phyloP scores from a whole-genome alignment of 2,113 vertebrate species.

The Microtus pennsylvanicus region DNA sequence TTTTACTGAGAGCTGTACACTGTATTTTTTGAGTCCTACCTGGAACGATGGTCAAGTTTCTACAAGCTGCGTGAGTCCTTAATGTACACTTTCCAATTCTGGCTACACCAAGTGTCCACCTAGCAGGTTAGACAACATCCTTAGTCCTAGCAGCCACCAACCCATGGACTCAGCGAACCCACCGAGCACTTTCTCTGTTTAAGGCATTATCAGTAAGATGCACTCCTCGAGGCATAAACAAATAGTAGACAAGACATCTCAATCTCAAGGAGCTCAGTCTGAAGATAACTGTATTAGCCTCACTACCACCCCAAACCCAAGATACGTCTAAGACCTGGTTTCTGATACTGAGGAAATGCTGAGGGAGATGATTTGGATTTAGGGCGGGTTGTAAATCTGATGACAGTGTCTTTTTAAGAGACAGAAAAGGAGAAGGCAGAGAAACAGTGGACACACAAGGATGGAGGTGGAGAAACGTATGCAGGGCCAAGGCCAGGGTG shows the following conservation, averaged over 20 bases:
- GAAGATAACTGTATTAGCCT: not conserved
- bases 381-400: not conserved
- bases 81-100: not conserved
- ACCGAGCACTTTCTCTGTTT: not conserved
- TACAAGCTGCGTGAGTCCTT: not conserved
- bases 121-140: not conserved
- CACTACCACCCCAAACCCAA: not conserved
- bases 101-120: not conserved
- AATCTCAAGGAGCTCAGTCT: constrained; percentile 20
- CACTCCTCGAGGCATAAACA: not conserved
- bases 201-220: not conserved
- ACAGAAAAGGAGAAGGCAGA: not conserved
- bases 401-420: not conserved
- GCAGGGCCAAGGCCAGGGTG: not conserved
- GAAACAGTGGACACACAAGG: not conserved
- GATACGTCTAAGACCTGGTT: not conserved
- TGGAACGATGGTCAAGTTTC: constrained; percentile 23
- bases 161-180: not conserved
- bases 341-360: not conserved
- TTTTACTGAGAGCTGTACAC: not conserved
- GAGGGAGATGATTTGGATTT: constrained; percentile 12
- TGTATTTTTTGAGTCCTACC: constrained; percentile 19
- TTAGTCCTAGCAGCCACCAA: not conserved
- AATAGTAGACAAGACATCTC: not conserved
- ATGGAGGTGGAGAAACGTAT: not conserved